Evolutionary conservation across 2,888 invertebrate genomes (phyloP).

Genomic region (Cephus spinipes): DNA sequence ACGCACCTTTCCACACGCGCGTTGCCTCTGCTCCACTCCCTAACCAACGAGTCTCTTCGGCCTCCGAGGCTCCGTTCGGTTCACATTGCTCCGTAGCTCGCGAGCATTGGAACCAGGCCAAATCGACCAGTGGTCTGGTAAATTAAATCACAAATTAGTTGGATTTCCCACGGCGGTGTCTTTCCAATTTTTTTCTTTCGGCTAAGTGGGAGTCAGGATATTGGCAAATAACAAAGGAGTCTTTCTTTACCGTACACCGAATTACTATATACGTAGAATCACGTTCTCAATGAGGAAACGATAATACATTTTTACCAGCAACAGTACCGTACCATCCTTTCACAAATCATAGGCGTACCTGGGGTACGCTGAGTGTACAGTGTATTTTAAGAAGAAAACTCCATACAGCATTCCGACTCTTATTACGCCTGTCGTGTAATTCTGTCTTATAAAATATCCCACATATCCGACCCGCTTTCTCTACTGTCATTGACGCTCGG

Average conservation of each 20-base stretch:
- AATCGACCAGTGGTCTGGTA: constrained; percentile 54
- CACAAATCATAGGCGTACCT: neutral
- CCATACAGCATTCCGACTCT: neutral
- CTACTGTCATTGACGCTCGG: constrained; percentile 21
- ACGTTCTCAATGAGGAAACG: neutral
- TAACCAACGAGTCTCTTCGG: constrained; percentile 25
- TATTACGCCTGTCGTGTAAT: neutral
- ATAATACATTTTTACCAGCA: neutral
- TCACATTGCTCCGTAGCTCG: constrained; percentile 36
- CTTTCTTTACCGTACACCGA: neutral
- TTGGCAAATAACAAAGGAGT: neutral
- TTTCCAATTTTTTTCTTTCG: neutral
- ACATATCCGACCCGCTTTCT: constrained; percentile 45
- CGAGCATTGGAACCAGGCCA: constrained; percentile 52
- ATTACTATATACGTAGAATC: neutral
- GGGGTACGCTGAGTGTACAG: neutral
- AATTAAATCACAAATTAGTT: constrained; percentile 51
- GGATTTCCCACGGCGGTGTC: constrained; percentile 33
- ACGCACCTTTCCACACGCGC: constrained; percentile 63
- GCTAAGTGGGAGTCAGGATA: neutral
- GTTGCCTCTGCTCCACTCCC: constrained; percentile 40
- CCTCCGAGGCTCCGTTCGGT: constrained; percentile 20
- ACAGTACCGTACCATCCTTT: neutral
- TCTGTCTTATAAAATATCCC: neutral
- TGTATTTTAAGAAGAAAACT: neutral